These are phyloP conservation scores for Latrodectus hesperus DNA, from an alignment of 2,888 invertebrate species.

Conservation along the genomic window DNA sequence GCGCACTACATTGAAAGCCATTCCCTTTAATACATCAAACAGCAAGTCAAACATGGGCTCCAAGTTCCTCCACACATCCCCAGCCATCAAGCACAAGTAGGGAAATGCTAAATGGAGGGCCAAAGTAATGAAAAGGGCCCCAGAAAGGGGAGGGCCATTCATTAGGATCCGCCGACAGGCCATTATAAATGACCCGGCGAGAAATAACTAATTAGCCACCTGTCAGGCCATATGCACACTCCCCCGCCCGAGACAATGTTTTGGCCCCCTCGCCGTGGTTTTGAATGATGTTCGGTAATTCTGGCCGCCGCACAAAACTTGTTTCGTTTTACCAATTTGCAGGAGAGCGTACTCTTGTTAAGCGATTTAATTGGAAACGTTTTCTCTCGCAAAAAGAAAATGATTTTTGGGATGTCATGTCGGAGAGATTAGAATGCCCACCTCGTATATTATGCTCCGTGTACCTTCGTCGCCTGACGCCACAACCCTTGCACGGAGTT, in stretches of 20 bases:
- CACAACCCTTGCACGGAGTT: too few species aligned
- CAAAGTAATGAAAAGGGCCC: constrained; percentile 69
- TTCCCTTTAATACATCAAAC: constrained; percentile 64
- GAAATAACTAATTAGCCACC: constrained; percentile 69
- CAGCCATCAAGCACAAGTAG: constrained; percentile 47
- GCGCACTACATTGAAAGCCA: constrained; percentile 53
- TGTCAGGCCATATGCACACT: constrained; percentile 62
- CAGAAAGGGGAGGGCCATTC: constrained; percentile 67
- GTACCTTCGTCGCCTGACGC: neutral
- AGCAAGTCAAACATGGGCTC: constrained; percentile 49
- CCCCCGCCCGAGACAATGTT: constrained; percentile 66
- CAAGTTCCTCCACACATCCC: constrained; percentile 17
- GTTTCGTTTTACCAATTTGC: constrained; percentile 64
- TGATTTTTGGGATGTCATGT: constrained; percentile 37
- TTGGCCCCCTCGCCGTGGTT: constrained; percentile 36
- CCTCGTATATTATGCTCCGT: neutral
- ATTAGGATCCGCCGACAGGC: constrained; percentile 69
- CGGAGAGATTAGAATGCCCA: constrained; percentile 6
- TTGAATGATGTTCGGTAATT: constrained; percentile 50
- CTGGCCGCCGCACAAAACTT: constrained; percentile 50
- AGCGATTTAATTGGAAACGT: constrained; percentile 68
- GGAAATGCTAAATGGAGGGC: constrained; percentile 68
- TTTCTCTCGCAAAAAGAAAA: constrained; percentile 50
- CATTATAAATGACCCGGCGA: constrained; percentile 69
- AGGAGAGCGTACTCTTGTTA: constrained; percentile 66